Percentiles rank a stretch among this genome's conserved stretches.
Evolutionary conservation across 1,140 invertebrate genomes (phyloP).

Genomic region (Drosophila pruinosa): DNA sequence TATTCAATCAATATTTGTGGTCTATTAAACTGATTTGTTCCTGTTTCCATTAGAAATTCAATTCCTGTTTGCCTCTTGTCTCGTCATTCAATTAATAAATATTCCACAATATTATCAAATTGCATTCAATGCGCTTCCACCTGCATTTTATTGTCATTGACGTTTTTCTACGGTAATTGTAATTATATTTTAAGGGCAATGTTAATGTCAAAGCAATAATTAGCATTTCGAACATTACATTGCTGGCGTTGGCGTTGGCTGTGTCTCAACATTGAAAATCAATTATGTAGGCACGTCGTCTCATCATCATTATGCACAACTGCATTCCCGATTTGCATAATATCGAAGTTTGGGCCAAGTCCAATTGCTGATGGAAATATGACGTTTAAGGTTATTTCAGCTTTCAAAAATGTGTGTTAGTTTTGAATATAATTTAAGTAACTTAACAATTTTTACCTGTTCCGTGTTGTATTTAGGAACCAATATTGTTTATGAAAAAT

Average conservation of each 20-base stretch:
- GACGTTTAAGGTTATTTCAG: constrained; percentile 47
- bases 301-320: constrained; percentile 41
- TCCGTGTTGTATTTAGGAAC: background rate
- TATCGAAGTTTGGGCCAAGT: constrained; percentile 55
- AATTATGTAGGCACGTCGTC: constrained; percentile 44
- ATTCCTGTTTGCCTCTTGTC: constrained; percentile 6
- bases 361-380: constrained; percentile 52
- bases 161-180: constrained; percentile 13
- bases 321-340: constrained; percentile 55
- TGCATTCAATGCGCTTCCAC: constrained; percentile 51
- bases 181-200: constrained; percentile 65
- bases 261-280: constrained; percentile 62
- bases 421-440: background rate
- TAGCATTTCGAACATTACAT: constrained; percentile 53
- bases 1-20: constrained; percentile 28
- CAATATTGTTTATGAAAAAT: too few relatives aligned
- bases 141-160: constrained; percentile 39
- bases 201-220: constrained; percentile 61
- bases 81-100: constrained; percentile 10
- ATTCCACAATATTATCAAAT: constrained; percentile 1
- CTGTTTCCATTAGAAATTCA: background rate
- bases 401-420: background rate
- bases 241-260: constrained; percentile 3
- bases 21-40: constrained; percentile 49
- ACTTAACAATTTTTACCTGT: background rate